phyloP scores from a whole-genome alignment of 1,140 invertebrate genomes.

The Heliconius eleuchia region DNA sequence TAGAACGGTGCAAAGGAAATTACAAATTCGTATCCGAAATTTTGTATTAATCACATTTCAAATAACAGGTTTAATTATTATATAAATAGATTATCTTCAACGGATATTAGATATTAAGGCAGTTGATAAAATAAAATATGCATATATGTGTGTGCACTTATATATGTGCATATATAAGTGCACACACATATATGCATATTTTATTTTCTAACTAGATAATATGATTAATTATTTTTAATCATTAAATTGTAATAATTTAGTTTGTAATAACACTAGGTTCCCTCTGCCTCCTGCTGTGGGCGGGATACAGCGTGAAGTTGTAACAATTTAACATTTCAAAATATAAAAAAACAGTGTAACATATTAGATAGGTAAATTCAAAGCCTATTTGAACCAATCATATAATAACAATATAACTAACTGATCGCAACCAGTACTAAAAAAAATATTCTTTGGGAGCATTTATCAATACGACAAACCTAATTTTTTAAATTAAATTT shows the following conservation, averaged over 20 bases:
- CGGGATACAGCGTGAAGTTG: too few species aligned
- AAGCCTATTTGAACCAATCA: too few species aligned
- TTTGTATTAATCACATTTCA: neutral
- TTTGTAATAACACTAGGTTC: too few species aligned
- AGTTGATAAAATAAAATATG: neutral
- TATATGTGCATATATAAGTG: neutral
- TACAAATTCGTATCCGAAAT: neutral
- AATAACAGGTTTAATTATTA: neutral
- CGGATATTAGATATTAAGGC: neutral
- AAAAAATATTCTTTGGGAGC: too few species aligned
- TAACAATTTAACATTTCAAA: too few species aligned
- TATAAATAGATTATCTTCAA: neutral
- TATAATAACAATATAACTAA: too few species aligned
- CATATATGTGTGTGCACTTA: neutral
- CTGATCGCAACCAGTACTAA: too few species aligned
- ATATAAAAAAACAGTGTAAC: too few species aligned
- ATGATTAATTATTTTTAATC: neutral
- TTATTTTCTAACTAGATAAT: neutral
- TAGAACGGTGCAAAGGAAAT: neutral
- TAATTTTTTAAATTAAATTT: too few species aligned
- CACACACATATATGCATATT: neutral
- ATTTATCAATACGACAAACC: too few species aligned
- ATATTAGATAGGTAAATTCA: too few species aligned
- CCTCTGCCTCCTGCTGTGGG: too few species aligned
- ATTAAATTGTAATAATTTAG: neutral